Base-by-base conservation (phyloP, 2,113 vertebrate species). In the Varanus salvator region DNA sequence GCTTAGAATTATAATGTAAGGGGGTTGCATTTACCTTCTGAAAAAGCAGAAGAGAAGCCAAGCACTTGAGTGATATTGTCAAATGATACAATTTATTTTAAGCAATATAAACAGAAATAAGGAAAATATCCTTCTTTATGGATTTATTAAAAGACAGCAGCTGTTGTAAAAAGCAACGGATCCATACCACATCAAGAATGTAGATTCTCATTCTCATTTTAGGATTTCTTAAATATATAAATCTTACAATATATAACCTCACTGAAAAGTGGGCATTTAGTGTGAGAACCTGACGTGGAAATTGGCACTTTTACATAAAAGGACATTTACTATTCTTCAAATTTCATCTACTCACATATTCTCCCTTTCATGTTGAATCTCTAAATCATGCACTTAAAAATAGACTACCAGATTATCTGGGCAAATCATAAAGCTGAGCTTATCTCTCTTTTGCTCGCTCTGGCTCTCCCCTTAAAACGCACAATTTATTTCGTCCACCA, bases 371-470 rank as follows among this genome's bases (percentile, higher is more conserved):
- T 82, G 88, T 50, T 92, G 93, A 91, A 96, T 91, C 83, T 93
- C 90, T 92, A 95, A 96, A 95, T 85, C 93, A 76, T 0, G 64
- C 91, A 92, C 93, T 97, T 96, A 97, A 96, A 96, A 97, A 97
- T 96, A 97, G 96, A 95, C 93, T 81, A 94, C 74, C 92, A 95
- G 96, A 96, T 96, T 96, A 96, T 96, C 95, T 94, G 95, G 90
- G 93, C 94, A 96, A 93, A 96, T 95, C 95, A 95, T 95, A 96
- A 95, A 95, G 92, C 96, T 92, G 94, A 87, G 94, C 93, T 96
- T 95, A 96, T 95, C 95, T 95, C 94, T 87, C 82, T 57, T 87
- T 89, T 90, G 90, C 91, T 85, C 17, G 8, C 31, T 23, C n/a
- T 34, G 12, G 31, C n/a, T 7, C 27, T 31, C 57, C 54, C 66